phyloP scores from a whole-genome alignment of 2,113 vertebrate species.

The Leptobrachium ailaonicum region DNA sequence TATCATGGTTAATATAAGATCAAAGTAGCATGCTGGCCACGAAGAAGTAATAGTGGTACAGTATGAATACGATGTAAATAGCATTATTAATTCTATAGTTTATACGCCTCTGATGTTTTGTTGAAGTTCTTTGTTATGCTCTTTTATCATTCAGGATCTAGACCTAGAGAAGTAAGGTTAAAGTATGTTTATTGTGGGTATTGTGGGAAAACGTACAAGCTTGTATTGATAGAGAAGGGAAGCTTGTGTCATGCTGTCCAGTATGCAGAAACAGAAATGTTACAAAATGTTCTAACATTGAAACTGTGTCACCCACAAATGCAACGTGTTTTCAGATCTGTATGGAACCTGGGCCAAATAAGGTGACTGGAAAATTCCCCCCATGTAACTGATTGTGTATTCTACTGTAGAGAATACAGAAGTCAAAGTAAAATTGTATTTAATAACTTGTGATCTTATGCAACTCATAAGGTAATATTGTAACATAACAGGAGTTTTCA shows the following conservation, averaged over 20 bases:
- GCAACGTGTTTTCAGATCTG: not conserved
- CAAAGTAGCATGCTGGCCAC: no score
- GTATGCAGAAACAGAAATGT: not conserved
- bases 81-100: no score
- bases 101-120: no score
- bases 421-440: not conserved
- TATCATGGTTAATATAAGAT: no score
- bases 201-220: conserved; percentile 1
- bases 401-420: no score
- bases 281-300: conserved; percentile 19
- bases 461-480: no score
- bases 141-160: not conserved
- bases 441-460: no score
- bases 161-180: not conserved
- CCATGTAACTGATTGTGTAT: not conserved
- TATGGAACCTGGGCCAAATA: not conserved
- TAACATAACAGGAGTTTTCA: no score
- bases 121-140: no score
- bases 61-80: no score
- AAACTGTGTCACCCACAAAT: conserved; percentile 12
- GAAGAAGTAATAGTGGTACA: no score
- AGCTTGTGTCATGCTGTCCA: conserved; percentile 7
- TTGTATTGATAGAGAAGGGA: conserved; percentile 13
- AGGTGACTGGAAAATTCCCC: not conserved
- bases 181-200: not conserved